These are phyloP conservation scores for Musca domestica DNA, from an alignment of 1,140 invertebrate species.

Conservation along the genomic window DNA sequence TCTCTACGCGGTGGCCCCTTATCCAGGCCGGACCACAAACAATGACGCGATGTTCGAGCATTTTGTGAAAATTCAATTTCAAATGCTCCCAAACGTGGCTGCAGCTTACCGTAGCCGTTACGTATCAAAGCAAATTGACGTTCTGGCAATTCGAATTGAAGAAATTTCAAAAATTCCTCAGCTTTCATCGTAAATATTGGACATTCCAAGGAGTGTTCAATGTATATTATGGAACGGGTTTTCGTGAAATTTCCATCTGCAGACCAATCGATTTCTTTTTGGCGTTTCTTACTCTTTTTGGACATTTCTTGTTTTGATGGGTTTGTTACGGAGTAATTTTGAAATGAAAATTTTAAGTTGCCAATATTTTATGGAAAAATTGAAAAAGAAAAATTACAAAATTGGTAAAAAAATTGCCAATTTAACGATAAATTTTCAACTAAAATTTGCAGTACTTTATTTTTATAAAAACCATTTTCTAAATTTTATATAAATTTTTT, in stretches of 20 bases:
- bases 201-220: constrained; percentile 45
- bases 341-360: constrained; percentile 1
- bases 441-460: background rate
- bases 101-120: constrained; percentile 38
- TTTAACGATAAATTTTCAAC: background rate
- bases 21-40: constrained; percentile 39
- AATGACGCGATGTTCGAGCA: constrained; percentile 44
- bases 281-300: constrained; percentile 31
- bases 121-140: constrained; percentile 39
- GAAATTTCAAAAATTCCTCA: constrained; percentile 37
- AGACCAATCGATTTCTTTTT: constrained; percentile 40
- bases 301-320: background rate
- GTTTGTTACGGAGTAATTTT: background rate
- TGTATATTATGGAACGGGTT: constrained; percentile 42
- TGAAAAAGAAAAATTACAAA: background rate
- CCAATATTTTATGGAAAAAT: background rate
- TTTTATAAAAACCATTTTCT: background rate
- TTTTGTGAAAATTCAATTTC: constrained; percentile 43
- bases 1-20: constrained; percentile 43
- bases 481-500: background rate
- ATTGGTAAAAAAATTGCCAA: background rate
- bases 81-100: constrained; percentile 41
- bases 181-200: constrained; percentile 45
- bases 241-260: constrained; percentile 41
- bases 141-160: constrained; percentile 37